phyloP scores from a whole-genome alignment of 2,113 vertebrate genomes.

The Phoenicopterus ruber region DNA sequence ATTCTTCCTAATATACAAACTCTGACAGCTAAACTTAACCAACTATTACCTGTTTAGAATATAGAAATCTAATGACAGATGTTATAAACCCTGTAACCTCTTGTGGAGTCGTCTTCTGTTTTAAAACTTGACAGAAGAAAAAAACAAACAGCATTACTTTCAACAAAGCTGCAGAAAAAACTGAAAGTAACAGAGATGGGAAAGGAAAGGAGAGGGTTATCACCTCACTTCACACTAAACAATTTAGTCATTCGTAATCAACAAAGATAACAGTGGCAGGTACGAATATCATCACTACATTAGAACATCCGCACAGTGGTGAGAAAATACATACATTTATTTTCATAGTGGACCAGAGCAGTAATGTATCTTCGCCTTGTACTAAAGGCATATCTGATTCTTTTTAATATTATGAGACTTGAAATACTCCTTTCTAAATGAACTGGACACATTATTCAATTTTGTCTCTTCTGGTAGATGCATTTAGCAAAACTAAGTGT shows the following conservation, averaged over 20 bases:
- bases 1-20: neutral
- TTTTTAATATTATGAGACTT: neutral
- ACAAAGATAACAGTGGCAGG: neutral
- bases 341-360: neutral
- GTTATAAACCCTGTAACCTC: neutral
- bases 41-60: neutral
- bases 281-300: neutral
- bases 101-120: neutral
- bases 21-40: neutral
- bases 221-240: neutral
- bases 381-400: neutral
- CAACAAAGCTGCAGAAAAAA: neutral
- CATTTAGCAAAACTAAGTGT: neutral
- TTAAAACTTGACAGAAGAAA: neutral
- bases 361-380: neutral
- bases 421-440: neutral
- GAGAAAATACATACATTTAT: neutral
- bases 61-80: neutral
- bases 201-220: neutral
- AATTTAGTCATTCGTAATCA: neutral
- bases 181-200: neutral
- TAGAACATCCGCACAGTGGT: neutral
- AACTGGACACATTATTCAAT: neutral
- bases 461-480: neutral
- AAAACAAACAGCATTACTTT: neutral